These are phyloP conservation scores for Antedon bifida DNA, from an alignment of 35 echinoderm and acorn worm genomes.

Conservation along the genomic window DNA sequence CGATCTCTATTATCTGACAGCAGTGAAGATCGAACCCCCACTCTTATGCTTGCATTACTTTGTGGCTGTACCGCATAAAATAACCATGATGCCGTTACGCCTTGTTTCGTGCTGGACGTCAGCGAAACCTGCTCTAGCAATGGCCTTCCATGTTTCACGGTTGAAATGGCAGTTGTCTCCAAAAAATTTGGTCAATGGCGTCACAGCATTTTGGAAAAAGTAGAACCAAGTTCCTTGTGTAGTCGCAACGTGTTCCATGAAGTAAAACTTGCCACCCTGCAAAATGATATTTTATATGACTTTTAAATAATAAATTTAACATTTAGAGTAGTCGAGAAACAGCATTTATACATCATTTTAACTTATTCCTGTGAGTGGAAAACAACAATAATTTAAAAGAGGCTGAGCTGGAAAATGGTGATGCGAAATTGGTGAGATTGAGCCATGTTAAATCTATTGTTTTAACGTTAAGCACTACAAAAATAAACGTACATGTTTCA, in stretches of 20 bases:
- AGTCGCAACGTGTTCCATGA: neutral
- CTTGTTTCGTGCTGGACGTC: neutral
- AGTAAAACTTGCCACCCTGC: neutral
- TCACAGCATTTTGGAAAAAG: neutral
- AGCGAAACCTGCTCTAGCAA: neutral
- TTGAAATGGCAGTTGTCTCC: neutral
- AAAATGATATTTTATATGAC: neutral
- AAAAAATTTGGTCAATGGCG: neutral
- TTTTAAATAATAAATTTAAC: too few relatives aligned
- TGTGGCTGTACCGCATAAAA: neutral
- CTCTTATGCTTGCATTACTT: neutral
- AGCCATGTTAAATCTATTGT: too few relatives aligned
- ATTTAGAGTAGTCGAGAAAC: too few relatives aligned
- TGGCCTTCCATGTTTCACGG: neutral
- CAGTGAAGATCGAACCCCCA: too few relatives aligned
- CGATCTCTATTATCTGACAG: too few relatives aligned
- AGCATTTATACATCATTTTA: too few relatives aligned
- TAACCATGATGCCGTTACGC: neutral
- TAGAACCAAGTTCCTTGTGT: neutral
- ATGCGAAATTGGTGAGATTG: too few relatives aligned
- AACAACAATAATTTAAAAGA: too few relatives aligned
- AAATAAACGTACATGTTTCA: neutral
- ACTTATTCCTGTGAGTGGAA: too few relatives aligned
- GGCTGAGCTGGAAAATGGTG: too few relatives aligned
- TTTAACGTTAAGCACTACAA: too few relatives aligned